Conservation (phyloP, 2,888 invertebrate species). For the Axea sp. region DNA sequence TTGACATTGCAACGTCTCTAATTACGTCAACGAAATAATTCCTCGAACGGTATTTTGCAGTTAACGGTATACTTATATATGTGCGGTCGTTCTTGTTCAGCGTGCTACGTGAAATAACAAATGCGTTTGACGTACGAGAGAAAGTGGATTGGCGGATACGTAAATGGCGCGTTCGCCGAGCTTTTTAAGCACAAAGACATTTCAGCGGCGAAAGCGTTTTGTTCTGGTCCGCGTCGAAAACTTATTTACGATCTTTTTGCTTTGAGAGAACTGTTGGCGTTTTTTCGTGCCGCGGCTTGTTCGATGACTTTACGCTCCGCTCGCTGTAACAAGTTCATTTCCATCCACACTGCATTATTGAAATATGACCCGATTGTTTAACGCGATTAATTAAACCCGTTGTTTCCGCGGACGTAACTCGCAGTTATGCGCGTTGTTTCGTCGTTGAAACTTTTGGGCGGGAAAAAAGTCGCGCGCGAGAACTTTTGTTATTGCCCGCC, state of each 20-base stretch:
- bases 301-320: constrained; percentile 23
- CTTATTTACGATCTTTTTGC: constrained; percentile 42
- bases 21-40: no score
- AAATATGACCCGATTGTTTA: constrained; percentile 39
- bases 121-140: constrained; percentile 31
- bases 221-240: constrained; percentile 24
- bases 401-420: constrained; percentile 20
- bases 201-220: constrained; percentile 25
- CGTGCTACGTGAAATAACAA: constrained; percentile 7
- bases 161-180: constrained; percentile 6
- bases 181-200: constrained; percentile 46
- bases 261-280: constrained; percentile 8
- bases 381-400: constrained; percentile 38
- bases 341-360: constrained; percentile 17
- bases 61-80: constrained; percentile 5
- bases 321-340: constrained; percentile 46
- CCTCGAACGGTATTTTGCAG: neutral
- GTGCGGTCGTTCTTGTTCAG: neutral
- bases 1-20: no score
- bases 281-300: constrained; percentile 8
- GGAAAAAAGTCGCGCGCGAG: constrained; percentile 3
- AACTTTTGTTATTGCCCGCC: constrained; percentile 22
- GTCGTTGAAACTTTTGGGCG: neutral
- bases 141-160: constrained; percentile 32
- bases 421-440: constrained; percentile 10